Conservation (phyloP, 2,113 vertebrate genomes). For the Boulengeromyrus knoepffleri region DNA sequence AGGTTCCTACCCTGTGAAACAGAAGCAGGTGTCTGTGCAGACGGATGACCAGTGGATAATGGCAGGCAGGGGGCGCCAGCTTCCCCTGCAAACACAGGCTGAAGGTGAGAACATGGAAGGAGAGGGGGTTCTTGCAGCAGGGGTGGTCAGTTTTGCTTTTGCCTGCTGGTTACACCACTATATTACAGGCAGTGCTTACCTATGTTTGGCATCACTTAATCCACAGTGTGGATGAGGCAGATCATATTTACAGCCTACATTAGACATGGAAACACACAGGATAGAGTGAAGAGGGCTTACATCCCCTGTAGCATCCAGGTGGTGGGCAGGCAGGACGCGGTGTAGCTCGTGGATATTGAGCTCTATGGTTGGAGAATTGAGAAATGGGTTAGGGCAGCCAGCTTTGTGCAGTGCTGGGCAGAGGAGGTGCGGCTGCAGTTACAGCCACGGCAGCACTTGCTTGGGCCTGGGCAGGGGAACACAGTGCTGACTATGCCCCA, state of each 20-base stretch:
- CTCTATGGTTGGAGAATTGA: conserved; percentile 53
- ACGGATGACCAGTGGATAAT: conserved; percentile 57
- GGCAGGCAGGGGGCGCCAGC: conserved; percentile 48
- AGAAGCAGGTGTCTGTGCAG: conserved; percentile 69
- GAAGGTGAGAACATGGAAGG: neutral
- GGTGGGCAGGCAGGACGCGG: conserved; percentile 48
- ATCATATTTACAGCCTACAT: neutral
- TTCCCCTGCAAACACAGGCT: conserved; percentile 43
- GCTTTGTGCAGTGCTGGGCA: neutral
- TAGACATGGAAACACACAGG: neutral
- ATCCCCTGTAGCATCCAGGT: conserved; percentile 44
- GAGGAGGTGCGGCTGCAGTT: neutral
- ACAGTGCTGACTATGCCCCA: neutral
- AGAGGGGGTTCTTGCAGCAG: neutral
- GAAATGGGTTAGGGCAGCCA: conserved; percentile 38
- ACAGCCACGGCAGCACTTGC: neutral
- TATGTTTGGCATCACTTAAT: neutral
- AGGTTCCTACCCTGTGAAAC: conserved; percentile 68
- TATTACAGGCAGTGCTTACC: neutral
- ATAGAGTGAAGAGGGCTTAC: conserved; percentile 46
- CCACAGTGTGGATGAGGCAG: neutral
- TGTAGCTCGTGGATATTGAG: conserved; percentile 43
- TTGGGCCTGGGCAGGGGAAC: neutral
- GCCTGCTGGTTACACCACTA: too few relatives aligned
- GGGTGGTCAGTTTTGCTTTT: neutral